These are phyloP conservation scores for Spicauda simplicius DNA, from an alignment of 2,888 invertebrate genomes.

Conservation along the genomic window DNA sequence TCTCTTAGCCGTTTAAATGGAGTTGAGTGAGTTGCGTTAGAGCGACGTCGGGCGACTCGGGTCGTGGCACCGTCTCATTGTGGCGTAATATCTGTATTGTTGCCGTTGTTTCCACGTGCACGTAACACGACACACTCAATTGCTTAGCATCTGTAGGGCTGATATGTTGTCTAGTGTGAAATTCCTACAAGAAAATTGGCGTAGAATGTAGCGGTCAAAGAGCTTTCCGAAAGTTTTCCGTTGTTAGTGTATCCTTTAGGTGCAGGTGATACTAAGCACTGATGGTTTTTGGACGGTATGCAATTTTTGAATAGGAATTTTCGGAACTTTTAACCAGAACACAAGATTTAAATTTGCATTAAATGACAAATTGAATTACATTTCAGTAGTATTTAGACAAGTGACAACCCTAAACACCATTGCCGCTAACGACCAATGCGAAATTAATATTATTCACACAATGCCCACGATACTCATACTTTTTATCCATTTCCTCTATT, in stretches of 20 bases:
- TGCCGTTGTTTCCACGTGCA: conserved; percentile 26
- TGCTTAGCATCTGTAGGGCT: conserved; percentile 13
- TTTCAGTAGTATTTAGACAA: neutral
- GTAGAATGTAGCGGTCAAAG: too few species aligned
- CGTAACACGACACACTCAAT: conserved; percentile 27
- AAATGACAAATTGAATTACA: too few species aligned
- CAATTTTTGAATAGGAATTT: too few species aligned
- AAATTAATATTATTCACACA: conserved; percentile 19
- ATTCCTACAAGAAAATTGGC: too few species aligned
- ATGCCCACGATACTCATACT: conserved; percentile 8
- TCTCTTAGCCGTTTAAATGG: conserved; percentile 65
- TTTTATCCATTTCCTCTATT: conserved; percentile 17
- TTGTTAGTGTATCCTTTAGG: too few species aligned
- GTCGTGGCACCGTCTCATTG: conserved; percentile 62
- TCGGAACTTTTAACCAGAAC: too few species aligned
- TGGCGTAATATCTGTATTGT: conserved; percentile 59
- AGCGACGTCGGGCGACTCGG: conserved; percentile 48
- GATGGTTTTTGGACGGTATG: too few species aligned
- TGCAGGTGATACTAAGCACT: too few species aligned
- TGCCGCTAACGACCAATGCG: conserved; percentile 11
- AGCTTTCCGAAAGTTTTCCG: too few species aligned
- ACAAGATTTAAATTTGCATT: too few species aligned
- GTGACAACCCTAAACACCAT: conserved; percentile 12
- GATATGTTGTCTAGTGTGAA: neutral
- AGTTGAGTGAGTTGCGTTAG: conserved; percentile 67